Percentiles rank a stretch among this genome's conserved stretches.
These are phyloP conservation scores for Drosophila incognita DNA, from an alignment of 2,888 invertebrate species.

Conservation along the genomic window DNA sequence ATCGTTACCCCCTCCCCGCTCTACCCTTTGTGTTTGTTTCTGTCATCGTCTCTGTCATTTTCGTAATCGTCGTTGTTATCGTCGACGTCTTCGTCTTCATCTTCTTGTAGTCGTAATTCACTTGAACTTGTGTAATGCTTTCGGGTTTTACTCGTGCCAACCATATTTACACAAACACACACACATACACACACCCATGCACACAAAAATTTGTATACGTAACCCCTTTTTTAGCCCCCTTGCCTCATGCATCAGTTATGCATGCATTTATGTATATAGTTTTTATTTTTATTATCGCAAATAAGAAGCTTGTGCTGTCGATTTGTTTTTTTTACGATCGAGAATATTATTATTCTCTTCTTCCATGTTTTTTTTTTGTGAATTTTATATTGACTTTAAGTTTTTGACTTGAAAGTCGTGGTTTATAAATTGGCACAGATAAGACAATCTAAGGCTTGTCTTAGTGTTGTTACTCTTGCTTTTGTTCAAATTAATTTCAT, in stretches of 20 bases:
- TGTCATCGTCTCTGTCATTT: conserved; percentile 50
- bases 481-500: not conserved
- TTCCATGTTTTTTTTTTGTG: conserved; percentile 17
- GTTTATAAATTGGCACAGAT: conserved; percentile 51
- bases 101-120: conserved; percentile 72
- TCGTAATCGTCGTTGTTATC: conserved; percentile 58
- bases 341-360: conserved; percentile 14
- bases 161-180: conserved; percentile 14
- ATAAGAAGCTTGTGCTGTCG: conserved; percentile 69
- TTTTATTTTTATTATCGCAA: conserved; percentile 69
- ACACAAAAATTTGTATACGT: conserved; percentile 2
- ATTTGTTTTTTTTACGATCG: conserved; percentile 68
- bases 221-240: conserved; percentile 1
- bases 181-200: conserved; percentile 19
- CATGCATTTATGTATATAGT: conserved; percentile 55
- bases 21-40: conserved; percentile 12
- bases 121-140: conserved; percentile 72
- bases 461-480: not conserved
- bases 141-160: conserved; percentile 45
- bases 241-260: conserved; percentile 41
- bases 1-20: conserved; percentile 2
- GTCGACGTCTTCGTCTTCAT: conserved; percentile 43
- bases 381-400: conserved; percentile 42
- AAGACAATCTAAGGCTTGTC: conserved; percentile 7
- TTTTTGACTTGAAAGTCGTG: conserved; percentile 46